Conservation (phyloP, 1,140 invertebrate genomes). For the Tetramorium parvispinum region DNA sequence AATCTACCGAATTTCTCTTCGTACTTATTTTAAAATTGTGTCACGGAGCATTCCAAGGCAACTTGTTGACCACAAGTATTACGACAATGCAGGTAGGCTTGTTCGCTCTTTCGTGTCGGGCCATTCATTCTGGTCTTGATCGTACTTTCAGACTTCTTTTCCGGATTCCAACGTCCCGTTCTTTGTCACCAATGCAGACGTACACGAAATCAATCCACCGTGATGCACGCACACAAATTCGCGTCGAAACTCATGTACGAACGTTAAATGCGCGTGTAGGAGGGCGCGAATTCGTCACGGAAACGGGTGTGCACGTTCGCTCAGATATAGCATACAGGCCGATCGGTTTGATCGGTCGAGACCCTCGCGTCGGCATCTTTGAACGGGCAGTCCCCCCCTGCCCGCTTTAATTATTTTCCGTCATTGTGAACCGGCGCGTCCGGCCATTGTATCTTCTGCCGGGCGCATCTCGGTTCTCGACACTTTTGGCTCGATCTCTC, state of each 20-base stretch:
- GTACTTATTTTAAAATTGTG: slow-evolving; percentile 11
- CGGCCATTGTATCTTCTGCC: slow-evolving; percentile 71
- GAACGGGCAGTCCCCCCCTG: slow-evolving; percentile 57
- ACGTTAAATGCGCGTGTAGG: background rate
- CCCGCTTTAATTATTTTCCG: slow-evolving; percentile 81
- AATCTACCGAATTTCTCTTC: slow-evolving; percentile 12
- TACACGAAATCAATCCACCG: slow-evolving; percentile 29
- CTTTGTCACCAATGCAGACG: background rate
- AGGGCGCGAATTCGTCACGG: slow-evolving; percentile 57
- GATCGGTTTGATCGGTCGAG: slow-evolving; percentile 71
- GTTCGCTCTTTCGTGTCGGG: slow-evolving; percentile 6
- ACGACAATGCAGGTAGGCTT: slow-evolving; percentile 1
- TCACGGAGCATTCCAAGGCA: background rate
- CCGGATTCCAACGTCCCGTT: slow-evolving; percentile 13
- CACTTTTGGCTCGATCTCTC: slow-evolving; percentile 64
- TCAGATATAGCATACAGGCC: slow-evolving; percentile 4
- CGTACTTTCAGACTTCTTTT: background rate
- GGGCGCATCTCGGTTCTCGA: slow-evolving; percentile 31
- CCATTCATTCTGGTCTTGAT: background rate
- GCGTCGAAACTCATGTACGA: background rate
- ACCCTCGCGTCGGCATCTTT: slow-evolving; percentile 77
- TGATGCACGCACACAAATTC: slow-evolving; percentile 9
- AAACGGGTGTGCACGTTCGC: slow-evolving; percentile 37
- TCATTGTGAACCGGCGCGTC: slow-evolving; percentile 75
- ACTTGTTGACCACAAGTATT: background rate